Percentiles rank a stretch among this genome's conserved stretches.
Conservation (phyloP, 2,113 vertebrate species). For the Furnarius figulus region DNA sequence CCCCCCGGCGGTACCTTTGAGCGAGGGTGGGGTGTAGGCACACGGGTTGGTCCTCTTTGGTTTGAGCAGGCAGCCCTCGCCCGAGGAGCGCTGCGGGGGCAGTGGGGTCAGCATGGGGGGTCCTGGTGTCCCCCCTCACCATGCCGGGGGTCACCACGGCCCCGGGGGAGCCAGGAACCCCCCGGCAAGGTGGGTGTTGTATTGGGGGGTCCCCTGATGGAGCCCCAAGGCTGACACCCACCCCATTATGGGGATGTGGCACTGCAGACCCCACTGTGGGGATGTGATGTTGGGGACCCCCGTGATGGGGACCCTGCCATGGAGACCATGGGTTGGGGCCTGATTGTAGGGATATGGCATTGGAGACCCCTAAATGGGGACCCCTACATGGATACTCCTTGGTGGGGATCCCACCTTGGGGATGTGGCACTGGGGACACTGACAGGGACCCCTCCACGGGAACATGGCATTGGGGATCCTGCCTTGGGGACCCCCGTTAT, state of each 20-base stretch:
- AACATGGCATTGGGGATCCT: not conserved
- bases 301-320: not conserved
- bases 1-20: slow-evolving; percentile 82
- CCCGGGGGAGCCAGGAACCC: not conserved
- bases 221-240: not conserved
- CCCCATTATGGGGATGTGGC: not conserved
- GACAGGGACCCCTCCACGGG: not conserved
- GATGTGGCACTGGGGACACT: not conserved
- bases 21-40: slow-evolving; percentile 90
- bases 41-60: slow-evolving; percentile 83
- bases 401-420: not conserved
- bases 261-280: not conserved
- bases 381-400: too few species aligned
- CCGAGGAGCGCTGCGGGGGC: slow-evolving; percentile 78
- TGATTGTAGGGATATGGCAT: fast-evolving
- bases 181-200: fast-evolving
- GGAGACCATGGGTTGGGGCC: fast-evolving
- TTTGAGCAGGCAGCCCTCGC: slow-evolving; percentile 86
- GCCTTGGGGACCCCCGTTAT: fast-evolving
- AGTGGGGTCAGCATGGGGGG: fast-evolving
- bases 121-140: not conserved
- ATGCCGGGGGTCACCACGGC: fast-evolving
- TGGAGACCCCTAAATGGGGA: too few species aligned
- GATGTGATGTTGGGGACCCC: not conserved
- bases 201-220: fast-evolving